Conservation (phyloP, 1,140 invertebrate genomes). For the Steinernema feltiae region DNA sequence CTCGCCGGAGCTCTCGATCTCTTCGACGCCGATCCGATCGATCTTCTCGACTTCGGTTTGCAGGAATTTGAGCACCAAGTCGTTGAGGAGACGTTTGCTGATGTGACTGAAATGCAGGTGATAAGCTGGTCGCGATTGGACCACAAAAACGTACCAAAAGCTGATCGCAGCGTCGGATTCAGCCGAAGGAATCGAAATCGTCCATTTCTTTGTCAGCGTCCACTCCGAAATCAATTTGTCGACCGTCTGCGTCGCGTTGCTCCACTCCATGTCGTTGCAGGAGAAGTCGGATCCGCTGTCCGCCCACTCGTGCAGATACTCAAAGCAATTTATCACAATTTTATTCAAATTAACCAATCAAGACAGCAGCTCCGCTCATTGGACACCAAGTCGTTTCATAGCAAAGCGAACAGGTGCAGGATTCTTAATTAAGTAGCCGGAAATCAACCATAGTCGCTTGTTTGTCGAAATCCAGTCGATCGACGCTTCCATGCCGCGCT, state of each 20-base stretch:
- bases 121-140: no score
- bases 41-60: neutral
- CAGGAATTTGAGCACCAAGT: neutral
- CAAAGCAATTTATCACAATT: neutral
- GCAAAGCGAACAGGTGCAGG: no score
- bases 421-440: no score
- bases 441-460: no score
- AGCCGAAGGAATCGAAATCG: neutral
- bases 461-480: no score
- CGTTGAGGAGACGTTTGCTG: neutral
- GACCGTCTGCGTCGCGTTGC: neutral
- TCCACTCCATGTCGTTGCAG: slow-evolving; percentile 1
- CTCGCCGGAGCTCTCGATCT: neutral
- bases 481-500: no score
- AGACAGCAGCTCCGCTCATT: no score
- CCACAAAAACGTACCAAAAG: no score
- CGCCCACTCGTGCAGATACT: neutral
- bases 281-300: neutral
- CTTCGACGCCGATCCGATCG: neutral
- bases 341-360: neutral
- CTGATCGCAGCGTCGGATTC: neutral
- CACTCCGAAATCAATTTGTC: neutral
- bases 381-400: no score
- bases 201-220: neutral
- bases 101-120: no score